Percentiles rank a stretch among this genome's conserved stretches.
Evolutionary conservation across 2,888 invertebrate genomes (phyloP).

Genomic region (Hydropsyche betteni): DNA sequence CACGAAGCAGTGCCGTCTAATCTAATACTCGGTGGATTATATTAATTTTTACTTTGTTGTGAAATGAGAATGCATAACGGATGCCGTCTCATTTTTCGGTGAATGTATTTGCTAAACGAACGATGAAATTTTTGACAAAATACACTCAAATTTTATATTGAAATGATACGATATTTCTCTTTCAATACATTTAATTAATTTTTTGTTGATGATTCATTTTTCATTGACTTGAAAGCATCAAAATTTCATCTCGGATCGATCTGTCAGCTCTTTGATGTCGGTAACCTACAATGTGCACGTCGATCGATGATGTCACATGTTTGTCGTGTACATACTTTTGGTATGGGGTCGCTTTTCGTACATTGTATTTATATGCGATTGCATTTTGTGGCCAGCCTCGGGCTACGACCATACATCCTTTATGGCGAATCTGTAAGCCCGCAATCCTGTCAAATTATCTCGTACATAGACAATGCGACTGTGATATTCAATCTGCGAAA

Average conservation of each 20-base stretch:
- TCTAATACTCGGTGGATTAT: constrained; percentile 8
- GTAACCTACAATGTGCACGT: constrained; percentile 5
- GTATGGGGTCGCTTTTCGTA: background rate
- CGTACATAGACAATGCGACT: background rate
- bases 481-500: background rate
- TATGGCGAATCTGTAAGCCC: constrained; percentile 15
- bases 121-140: background rate
- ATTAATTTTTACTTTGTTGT: constrained; percentile 14
- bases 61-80: background rate
- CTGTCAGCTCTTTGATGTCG: background rate
- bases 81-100: too few species aligned
- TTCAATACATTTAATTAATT: too few species aligned
- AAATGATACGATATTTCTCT: background rate
- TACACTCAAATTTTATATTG: background rate
- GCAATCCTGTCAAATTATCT: constrained; percentile 27
- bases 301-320: constrained; percentile 21
- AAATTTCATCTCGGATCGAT: background rate
- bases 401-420: constrained; percentile 10
- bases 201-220: too few species aligned
- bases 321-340: background rate
- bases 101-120: too few species aligned
- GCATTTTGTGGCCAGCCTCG: background rate
- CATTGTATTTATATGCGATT: background rate
- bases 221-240: too few species aligned
- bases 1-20: constrained; percentile 30